These are phyloP conservation scores for Cyphomyrus discorhynchus DNA, from an alignment of 2,113 vertebrate species.

Conservation along the genomic window DNA sequence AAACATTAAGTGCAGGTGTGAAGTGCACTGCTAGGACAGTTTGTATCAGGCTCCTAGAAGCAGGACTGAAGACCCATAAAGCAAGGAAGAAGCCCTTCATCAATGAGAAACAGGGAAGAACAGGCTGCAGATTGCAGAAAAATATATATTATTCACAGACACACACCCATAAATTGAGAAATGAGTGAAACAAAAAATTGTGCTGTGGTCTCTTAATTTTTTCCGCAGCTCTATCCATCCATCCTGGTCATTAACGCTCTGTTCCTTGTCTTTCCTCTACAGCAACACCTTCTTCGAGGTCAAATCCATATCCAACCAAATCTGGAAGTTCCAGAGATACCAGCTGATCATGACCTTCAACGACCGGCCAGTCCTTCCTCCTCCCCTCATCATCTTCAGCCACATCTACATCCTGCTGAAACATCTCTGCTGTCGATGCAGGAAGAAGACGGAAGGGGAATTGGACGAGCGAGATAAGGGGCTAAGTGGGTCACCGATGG, in stretches of 20 bases:
- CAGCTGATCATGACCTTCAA: conserved; percentile 98
- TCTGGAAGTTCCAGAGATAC: conserved; percentile 98
- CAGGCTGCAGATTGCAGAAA: too few relatives aligned
- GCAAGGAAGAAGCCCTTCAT: too few relatives aligned
- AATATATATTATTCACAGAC: too few relatives aligned
- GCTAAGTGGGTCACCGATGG: conserved; percentile 66
- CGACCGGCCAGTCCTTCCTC: conserved; percentile 89
- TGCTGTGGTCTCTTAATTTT: too few relatives aligned
- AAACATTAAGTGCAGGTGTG: too few relatives aligned
- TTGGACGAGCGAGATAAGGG: conserved; percentile 87
- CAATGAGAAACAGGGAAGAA: too few relatives aligned
- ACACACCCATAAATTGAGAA: too few relatives aligned
- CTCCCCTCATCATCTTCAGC: conserved; percentile 91
- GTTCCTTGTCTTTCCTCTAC: conserved; percentile 23
- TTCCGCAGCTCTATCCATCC: neutral
- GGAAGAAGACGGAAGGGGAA: conserved; percentile 70
- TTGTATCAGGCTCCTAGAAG: too few relatives aligned
- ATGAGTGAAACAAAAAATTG: too few relatives aligned
- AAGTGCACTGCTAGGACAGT: too few relatives aligned
- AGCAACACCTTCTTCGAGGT: conserved; percentile 98
- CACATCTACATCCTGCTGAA: conserved; percentile 82
- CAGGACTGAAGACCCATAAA: too few relatives aligned
- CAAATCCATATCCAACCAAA: conserved; percentile 97
- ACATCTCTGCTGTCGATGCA: conserved; percentile 69
- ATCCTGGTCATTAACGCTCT: neutral